phyloP scores from a whole-genome alignment of 2,888 invertebrate genomes.

The Drosophila nr. medialis region DNA sequence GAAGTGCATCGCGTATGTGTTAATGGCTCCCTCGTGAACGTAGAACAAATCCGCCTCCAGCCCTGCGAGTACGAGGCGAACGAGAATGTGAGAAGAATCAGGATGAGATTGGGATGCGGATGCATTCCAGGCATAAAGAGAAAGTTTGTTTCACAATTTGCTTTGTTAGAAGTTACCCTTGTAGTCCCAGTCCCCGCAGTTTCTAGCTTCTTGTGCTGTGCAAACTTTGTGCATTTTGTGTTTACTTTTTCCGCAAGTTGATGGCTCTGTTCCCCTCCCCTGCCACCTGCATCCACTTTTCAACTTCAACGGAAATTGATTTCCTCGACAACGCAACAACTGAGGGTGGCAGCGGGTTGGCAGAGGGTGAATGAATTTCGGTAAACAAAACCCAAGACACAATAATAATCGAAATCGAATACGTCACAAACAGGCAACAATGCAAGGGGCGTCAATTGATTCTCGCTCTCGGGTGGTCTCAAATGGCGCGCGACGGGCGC shows the following conservation, averaged over 20 bases:
- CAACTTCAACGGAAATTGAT: conserved; percentile 70
- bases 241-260: conserved; percentile 60
- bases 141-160: conserved; percentile 72
- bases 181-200: not conserved
- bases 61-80: conserved; percentile 85
- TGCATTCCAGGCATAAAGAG: conserved; percentile 60
- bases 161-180: conserved; percentile 48
- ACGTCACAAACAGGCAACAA: conserved; percentile 69
- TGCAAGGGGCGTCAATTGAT: conserved; percentile 45
- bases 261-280: conserved; percentile 11
- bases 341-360: not conserved
- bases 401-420: conserved; percentile 75
- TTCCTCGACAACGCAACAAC: conserved; percentile 44
- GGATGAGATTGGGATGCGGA: conserved; percentile 36
- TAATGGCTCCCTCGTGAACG: conserved; percentile 93
- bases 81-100: conserved; percentile 7
- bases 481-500: conserved; percentile 37
- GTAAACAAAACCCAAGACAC: conserved; percentile 73
- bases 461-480: conserved; percentile 26
- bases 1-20: conserved; percentile 94
- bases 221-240: conserved; percentile 68
- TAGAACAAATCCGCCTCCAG: conserved; percentile 92
- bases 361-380: conserved; percentile 33
- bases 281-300: conserved; percentile 7
- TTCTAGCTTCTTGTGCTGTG: conserved; percentile 37